These are phyloP conservation scores for Pseudomyrmex pallidus DNA, from an alignment of 1,140 invertebrate genomes.

Conservation along the genomic window DNA sequence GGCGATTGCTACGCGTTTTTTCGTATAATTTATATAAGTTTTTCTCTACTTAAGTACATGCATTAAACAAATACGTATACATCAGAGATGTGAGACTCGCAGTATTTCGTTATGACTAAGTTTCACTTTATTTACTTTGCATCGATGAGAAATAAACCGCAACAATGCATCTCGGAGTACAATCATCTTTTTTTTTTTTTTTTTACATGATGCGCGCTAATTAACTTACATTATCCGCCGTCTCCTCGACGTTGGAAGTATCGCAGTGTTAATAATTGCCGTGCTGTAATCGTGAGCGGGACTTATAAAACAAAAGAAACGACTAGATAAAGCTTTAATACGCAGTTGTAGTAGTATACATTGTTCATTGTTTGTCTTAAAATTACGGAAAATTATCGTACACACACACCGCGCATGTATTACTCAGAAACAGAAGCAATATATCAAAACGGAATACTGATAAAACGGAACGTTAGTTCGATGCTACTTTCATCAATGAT, in stretches of 20 bases:
- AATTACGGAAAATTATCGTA: background rate
- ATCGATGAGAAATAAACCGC: conserved; percentile 31
- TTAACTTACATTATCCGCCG: conserved; percentile 34
- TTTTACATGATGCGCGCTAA: conserved; percentile 35
- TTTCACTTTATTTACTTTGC: conserved; percentile 40
- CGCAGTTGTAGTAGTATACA: background rate
- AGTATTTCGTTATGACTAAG: conserved; percentile 56
- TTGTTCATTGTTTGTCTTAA: background rate
- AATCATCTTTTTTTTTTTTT: background rate
- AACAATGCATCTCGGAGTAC: conserved; percentile 27
- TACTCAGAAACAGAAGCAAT: conserved; percentile 10
- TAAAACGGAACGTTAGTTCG: conserved; percentile 34
- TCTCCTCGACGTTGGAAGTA: conserved; percentile 39
- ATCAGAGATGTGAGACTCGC: conserved; percentile 37
- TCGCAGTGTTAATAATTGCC: conserved; percentile 6
- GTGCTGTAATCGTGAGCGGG: conserved; percentile 15
- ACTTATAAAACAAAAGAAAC: conserved; percentile 1
- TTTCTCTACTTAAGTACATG: conserved; percentile 31
- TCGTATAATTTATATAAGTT: conserved; percentile 1
- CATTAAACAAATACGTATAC: conserved; percentile 41
- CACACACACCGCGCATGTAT: no score
- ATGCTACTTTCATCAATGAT: background rate
- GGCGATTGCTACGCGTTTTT: conserved; percentile 29
- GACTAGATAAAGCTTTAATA: conserved; percentile 28
- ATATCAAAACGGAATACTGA: conserved; percentile 32